These are phyloP conservation scores for Heteropelma amictum DNA, from an alignment of 2,888 invertebrate genomes.

Conservation along the genomic window DNA sequence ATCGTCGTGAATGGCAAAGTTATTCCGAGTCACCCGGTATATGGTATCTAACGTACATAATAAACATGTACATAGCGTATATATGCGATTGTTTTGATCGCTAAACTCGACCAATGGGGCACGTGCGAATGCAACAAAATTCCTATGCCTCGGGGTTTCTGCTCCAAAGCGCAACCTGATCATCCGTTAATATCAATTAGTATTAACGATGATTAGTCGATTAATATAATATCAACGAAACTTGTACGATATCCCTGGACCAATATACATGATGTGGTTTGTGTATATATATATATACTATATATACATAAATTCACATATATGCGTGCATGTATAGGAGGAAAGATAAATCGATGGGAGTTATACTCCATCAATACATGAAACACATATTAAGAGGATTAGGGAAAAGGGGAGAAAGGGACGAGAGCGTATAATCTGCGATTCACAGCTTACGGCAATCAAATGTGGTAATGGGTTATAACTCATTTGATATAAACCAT, in stretches of 20 bases:
- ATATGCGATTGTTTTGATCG: neutral
- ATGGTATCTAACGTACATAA: neutral
- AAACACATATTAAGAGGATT: neutral
- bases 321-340: neutral
- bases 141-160: neutral
- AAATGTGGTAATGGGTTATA: slow-evolving; percentile 69
- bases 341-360: too few relatives aligned
- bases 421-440: slow-evolving; percentile 67
- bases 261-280: too few relatives aligned
- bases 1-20: too few relatives aligned
- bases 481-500: slow-evolving; percentile 68
- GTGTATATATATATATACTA: too few relatives aligned
- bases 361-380: too few relatives aligned
- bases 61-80: neutral
- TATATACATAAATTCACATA: too few relatives aligned
- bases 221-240: slow-evolving; percentile 64
- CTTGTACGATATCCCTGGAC: neutral
- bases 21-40: too few relatives aligned
- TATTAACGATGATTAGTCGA: slow-evolving; percentile 67
- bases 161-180: slow-evolving; percentile 14
- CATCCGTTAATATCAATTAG: slow-evolving; percentile 62
- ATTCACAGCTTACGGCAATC: slow-evolving; percentile 71
- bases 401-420: slow-evolving; percentile 24
- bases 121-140: slow-evolving; percentile 5
- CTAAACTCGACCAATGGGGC: slow-evolving; percentile 8